Conservation (phyloP, 2,113 vertebrate genomes). For the Oenanthe oenanthe region DNA sequence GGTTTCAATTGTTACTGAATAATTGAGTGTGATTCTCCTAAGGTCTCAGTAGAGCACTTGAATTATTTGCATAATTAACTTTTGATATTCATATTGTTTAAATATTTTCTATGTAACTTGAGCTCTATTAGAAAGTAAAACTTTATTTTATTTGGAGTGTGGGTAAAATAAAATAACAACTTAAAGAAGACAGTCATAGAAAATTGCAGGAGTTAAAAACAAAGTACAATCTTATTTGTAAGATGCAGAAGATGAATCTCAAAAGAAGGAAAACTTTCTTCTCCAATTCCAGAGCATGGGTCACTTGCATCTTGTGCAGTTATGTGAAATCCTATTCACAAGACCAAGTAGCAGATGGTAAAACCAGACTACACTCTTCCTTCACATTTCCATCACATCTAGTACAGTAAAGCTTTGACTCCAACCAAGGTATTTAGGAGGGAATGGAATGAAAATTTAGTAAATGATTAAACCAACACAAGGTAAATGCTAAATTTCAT, state of each 20-base stretch:
- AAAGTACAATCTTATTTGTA: neutral
- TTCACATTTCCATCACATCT: neutral
- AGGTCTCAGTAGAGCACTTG: neutral
- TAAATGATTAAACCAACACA: neutral
- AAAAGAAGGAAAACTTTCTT: neutral
- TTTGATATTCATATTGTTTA: neutral
- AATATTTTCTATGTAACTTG: neutral
- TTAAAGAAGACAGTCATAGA: neutral
- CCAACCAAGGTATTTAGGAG: neutral
- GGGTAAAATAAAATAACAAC: neutral
- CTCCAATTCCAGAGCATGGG: neutral
- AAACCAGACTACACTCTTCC: neutral
- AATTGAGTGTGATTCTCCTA: neutral
- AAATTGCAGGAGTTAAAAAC: neutral
- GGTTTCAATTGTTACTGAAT: neutral
- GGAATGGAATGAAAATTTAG: neutral
- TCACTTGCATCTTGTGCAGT: neutral
- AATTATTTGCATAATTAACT: conserved; percentile 34
- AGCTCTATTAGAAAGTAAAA: neutral
- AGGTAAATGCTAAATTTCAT: neutral
- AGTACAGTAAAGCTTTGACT: neutral
- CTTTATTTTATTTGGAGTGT: neutral
- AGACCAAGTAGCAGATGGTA: neutral
- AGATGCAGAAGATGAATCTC: neutral
- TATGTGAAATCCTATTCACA: neutral